Conservation (phyloP, 2,888 invertebrate species). For the Aleiodes testaceus region DNA sequence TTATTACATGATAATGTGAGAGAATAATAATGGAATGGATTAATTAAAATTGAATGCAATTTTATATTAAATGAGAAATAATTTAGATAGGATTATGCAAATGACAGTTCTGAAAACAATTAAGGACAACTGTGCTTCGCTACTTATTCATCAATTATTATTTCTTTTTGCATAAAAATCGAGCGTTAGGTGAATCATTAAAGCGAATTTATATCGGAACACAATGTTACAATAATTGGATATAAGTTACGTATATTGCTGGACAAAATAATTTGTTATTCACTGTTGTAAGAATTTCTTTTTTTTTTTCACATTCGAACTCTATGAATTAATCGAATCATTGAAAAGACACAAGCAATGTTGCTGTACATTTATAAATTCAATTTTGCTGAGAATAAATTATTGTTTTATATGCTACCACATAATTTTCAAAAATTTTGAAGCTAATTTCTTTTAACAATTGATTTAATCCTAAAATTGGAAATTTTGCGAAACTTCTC, state of each 20-base stretch:
- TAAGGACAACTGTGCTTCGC: neutral
- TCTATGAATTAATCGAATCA: neutral
- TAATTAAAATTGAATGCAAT: conserved; percentile 18
- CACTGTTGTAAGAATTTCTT: conserved; percentile 18
- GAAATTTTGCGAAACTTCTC: too few relatives aligned
- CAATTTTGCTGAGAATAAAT: conserved; percentile 27
- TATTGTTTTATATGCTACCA: conserved; percentile 32
- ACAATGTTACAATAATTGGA: conserved; percentile 17
- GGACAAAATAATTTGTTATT: conserved; percentile 29
- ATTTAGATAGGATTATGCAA: conserved; percentile 27
- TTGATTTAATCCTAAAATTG: too few relatives aligned
- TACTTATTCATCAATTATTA: neutral
- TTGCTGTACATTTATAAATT: conserved; percentile 32
- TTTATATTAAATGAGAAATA: conserved; percentile 8
- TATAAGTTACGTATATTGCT: conserved; percentile 27
- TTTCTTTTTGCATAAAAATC: neutral
- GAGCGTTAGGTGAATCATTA: neutral
- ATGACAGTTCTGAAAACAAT: neutral
- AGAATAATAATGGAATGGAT: conserved; percentile 11
- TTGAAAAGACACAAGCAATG: conserved; percentile 2
- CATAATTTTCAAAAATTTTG: conserved; percentile 8
- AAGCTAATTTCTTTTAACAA: conserved; percentile 30
- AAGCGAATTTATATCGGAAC: conserved; percentile 9
- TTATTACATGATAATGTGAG: conserved; percentile 25
- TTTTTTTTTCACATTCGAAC: conserved; percentile 2